Conservation (phyloP, 2,888 invertebrate genomes). For the Bimastos eiseni region DNA sequence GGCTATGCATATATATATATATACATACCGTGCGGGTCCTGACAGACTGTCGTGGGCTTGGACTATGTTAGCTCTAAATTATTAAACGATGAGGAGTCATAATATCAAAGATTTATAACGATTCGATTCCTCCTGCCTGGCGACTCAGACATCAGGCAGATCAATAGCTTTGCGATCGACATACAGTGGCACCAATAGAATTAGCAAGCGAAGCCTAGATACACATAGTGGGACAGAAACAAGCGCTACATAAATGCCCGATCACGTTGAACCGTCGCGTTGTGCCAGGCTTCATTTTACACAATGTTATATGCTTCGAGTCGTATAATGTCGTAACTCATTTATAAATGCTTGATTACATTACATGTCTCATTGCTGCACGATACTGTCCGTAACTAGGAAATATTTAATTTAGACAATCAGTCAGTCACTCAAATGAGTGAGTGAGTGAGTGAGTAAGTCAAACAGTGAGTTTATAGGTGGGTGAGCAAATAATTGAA, state of each 20-base stretch:
- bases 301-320: no score
- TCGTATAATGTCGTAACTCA: no score
- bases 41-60: not conserved
- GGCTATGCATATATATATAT: rapidly evolving
- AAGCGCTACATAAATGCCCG: not conserved
- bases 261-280: not conserved
- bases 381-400: not conserved
- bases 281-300: no score
- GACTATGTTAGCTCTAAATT: not conserved
- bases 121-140: not conserved
- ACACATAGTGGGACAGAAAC: not conserved
- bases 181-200: not conserved
- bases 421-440: not conserved
- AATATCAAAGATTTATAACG: not conserved
- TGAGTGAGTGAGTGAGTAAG: not conserved
- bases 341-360: no score
- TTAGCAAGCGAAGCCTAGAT: not conserved
- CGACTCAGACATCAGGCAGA: not conserved
- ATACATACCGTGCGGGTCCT: not conserved
- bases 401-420: no score
- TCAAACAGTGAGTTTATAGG: not conserved
- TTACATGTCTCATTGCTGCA: not conserved
- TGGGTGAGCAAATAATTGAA: not conserved
- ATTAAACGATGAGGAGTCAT: not conserved
- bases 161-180: not conserved